phyloP scores from a whole-genome alignment of 1,140 invertebrate species.

The Plectrocnemia conspersa region DNA sequence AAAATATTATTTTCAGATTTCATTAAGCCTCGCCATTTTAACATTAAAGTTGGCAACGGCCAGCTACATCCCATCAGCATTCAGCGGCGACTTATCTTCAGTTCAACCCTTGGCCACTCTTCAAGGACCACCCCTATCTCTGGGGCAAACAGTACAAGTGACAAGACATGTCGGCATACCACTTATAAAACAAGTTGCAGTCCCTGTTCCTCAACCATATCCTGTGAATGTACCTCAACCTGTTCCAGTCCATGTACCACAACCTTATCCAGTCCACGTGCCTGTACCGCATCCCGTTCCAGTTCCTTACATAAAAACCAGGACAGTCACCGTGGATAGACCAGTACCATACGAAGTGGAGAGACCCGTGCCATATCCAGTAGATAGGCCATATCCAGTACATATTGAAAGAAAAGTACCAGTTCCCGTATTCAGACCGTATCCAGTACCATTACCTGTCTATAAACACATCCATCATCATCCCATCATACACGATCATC shows the following conservation, averaged over 20 bases:
- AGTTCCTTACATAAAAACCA: constrained; percentile 44
- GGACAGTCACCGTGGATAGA: constrained; percentile 46
- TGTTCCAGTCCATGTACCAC: constrained; percentile 42
- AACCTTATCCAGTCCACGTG: constrained; percentile 43
- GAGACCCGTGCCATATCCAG: constrained; percentile 46
- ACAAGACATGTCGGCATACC: constrained; percentile 27
- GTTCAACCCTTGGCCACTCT: too few relatives aligned
- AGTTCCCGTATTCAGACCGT: constrained; percentile 43
- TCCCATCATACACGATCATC: constrained; percentile 6
- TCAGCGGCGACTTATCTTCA: too few relatives aligned
- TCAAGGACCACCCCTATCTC: not conserved
- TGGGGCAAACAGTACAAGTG: constrained; percentile 23
- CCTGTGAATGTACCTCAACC: constrained; percentile 45
- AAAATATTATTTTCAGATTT: too few relatives aligned
- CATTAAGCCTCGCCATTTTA: too few relatives aligned
- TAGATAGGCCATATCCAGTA: constrained; percentile 47
- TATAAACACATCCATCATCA: constrained; percentile 20
- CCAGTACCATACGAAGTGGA: constrained; percentile 47
- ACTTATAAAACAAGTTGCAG: constrained; percentile 38
- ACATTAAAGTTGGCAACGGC: too few relatives aligned
- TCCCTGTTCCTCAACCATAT: constrained; percentile 43
- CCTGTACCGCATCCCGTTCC: constrained; percentile 49
- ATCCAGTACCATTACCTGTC: constrained; percentile 21
- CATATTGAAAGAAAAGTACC: constrained; percentile 46
- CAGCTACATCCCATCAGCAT: too few relatives aligned